A percentile compares a stretch with the other conserved stretches of the same genome.
Conservation (phyloP, 2,797 vertebrate genomes). For the Sebastes alutus region DNA sequence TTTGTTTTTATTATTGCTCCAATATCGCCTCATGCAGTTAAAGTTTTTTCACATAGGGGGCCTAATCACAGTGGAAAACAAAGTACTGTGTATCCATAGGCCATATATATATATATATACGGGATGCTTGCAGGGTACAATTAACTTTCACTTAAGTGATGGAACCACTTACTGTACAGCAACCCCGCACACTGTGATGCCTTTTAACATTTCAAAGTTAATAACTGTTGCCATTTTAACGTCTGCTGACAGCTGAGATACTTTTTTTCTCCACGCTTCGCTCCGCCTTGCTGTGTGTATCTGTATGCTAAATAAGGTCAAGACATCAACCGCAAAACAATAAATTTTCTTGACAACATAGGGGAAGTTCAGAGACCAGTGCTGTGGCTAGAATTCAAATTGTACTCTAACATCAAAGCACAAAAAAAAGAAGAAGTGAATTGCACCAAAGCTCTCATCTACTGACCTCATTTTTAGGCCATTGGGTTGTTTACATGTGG, state of each 20-base stretch:
- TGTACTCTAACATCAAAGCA: conserved; percentile 52
- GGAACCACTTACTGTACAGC: conserved; percentile 56
- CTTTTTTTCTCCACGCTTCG: conserved; percentile 19
- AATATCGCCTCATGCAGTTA: conserved; percentile 35
- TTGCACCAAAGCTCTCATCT: conserved; percentile 34
- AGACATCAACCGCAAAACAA: conserved; percentile 61
- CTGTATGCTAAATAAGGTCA: conserved; percentile 59
- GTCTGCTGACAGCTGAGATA: conserved; percentile 36
- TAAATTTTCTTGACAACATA: conserved; percentile 60
- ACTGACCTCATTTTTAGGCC: conserved; percentile 47
- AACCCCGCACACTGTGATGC: conserved; percentile 28
- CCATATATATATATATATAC: neutral
- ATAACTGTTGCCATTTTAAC: conserved; percentile 65
- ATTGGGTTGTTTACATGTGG: conserved; percentile 51
- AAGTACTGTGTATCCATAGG: conserved; percentile 21
- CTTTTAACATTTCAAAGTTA: conserved; percentile 71
- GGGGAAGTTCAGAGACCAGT: conserved; percentile 44
- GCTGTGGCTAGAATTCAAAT: conserved; percentile 43
- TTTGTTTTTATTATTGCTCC: conserved; percentile 39
- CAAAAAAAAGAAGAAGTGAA: neutral
- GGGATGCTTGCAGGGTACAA: conserved; percentile 38
- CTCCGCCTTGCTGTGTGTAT: conserved; percentile 24
- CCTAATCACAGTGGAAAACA: conserved; percentile 27
- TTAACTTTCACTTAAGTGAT: conserved; percentile 63
- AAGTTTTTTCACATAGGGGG: conserved; percentile 22